Evolutionary conservation across 1,140 invertebrate genomes (phyloP).

Genomic region (Eumaeus atala): DNA sequence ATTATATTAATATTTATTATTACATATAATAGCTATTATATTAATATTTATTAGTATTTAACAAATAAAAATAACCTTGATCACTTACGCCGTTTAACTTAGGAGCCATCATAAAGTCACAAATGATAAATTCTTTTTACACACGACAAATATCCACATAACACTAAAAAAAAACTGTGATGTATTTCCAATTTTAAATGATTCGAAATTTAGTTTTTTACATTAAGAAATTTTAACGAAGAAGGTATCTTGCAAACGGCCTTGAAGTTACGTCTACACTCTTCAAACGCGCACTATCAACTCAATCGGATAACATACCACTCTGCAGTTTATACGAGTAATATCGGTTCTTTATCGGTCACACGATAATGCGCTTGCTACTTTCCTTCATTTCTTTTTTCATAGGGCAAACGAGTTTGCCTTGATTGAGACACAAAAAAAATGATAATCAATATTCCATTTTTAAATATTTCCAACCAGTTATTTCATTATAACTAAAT

Average conservation of each 20-base stretch:
- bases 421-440: not conserved
- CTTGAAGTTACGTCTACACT: not conserved
- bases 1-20: no score
- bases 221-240: not conserved
- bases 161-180: no score
- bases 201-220: not conserved
- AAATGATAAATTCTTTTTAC: no score
- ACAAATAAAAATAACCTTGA: no score
- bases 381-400: not conserved
- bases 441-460: not conserved
- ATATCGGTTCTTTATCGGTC: slow-evolving; percentile 3
- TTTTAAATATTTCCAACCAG: not conserved
- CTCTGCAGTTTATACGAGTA: not conserved
- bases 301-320: not conserved
- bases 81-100: no score
- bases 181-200: no score
- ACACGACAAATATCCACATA: no score
- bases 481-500: not conserved
- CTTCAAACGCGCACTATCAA: not conserved
- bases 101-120: no score
- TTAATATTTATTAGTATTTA: no score
- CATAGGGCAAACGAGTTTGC: slow-evolving; percentile 7
- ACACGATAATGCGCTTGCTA: not conserved
- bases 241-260: not conserved
- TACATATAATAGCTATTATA: no score